These are phyloP conservation scores for Sebastes aleutianus DNA, from an alignment of 2,797 vertebrate species.

Conservation along the genomic window DNA sequence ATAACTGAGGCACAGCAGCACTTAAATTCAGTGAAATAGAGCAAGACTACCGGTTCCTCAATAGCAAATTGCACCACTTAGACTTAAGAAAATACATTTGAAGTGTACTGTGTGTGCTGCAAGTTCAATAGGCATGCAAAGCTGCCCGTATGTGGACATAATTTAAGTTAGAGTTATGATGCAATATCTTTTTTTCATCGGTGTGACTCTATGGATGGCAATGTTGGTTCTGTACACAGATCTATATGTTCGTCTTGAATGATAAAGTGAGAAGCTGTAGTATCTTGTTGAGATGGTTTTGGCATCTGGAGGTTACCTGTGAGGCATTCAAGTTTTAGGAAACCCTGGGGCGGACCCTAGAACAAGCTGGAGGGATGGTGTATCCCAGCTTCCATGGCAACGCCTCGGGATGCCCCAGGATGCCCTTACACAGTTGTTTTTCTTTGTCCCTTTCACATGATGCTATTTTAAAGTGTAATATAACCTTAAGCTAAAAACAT, in stretches of 20 bases:
- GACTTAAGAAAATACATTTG: not conserved
- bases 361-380: conserved; percentile 7
- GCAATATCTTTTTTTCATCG: not conserved
- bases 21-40: not conserved
- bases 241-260: not conserved
- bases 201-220: not conserved
- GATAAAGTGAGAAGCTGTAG: not conserved
- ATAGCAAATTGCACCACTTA: not conserved
- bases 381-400: not conserved
- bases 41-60: not conserved
- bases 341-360: not conserved
- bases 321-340: conserved; percentile 9
- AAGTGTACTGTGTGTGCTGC: not conserved
- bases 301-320: not conserved
- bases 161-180: not conserved
- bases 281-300: not conserved
- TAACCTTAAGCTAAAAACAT: not conserved
- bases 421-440: not conserved
- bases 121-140: not conserved
- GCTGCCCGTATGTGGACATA: not conserved
- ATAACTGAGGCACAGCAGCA: not conserved
- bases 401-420: not conserved
- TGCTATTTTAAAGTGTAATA: conserved; percentile 4
- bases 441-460: conserved; percentile 1
- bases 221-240: not conserved